phyloP scores from a whole-genome alignment of 2,797 vertebrate species.

The Triplophysa bombifrons region DNA sequence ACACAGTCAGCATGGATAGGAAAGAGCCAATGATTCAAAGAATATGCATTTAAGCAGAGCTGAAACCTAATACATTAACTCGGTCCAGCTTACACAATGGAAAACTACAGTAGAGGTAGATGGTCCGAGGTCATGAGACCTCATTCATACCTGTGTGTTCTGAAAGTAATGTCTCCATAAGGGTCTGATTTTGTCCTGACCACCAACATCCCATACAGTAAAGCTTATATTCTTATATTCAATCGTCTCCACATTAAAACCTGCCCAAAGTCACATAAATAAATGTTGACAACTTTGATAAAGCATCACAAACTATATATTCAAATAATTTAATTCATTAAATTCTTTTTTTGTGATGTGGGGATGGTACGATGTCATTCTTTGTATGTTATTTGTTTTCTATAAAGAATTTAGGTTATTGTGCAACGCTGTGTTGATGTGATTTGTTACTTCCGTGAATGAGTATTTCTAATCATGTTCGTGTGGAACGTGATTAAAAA shows the following conservation, averaged over 20 bases:
- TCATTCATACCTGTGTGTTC: slow-evolving; percentile 81
- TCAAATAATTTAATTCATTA: background rate
- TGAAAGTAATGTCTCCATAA: slow-evolving; percentile 91
- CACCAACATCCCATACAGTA: slow-evolving; percentile 89
- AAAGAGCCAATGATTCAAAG: background rate
- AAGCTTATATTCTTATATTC: slow-evolving; percentile 92
- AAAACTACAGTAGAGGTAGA: background rate
- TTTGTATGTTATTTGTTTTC: too few relatives aligned
- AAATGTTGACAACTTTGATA: background rate
- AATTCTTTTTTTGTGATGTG: too few relatives aligned
- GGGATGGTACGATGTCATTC: too few relatives aligned
- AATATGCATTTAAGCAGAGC: background rate
- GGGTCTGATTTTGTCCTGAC: slow-evolving; percentile 89
- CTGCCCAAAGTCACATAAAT: slow-evolving; percentile 61
- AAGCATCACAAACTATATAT: background rate
- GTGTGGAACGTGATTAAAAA: too few relatives aligned
- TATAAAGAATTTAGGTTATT: too few relatives aligned
- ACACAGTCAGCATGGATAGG: background rate
- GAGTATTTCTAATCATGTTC: too few relatives aligned
- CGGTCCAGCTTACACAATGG: background rate
- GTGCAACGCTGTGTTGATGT: too few relatives aligned
- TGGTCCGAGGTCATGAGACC: background rate
- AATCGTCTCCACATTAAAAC: slow-evolving; percentile 89
- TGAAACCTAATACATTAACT: background rate
- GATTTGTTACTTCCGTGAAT: too few relatives aligned